Evolutionary conservation across 2,797 vertebrate genomes (phyloP).

Genomic region (Paedocypris micromegethes): DNA sequence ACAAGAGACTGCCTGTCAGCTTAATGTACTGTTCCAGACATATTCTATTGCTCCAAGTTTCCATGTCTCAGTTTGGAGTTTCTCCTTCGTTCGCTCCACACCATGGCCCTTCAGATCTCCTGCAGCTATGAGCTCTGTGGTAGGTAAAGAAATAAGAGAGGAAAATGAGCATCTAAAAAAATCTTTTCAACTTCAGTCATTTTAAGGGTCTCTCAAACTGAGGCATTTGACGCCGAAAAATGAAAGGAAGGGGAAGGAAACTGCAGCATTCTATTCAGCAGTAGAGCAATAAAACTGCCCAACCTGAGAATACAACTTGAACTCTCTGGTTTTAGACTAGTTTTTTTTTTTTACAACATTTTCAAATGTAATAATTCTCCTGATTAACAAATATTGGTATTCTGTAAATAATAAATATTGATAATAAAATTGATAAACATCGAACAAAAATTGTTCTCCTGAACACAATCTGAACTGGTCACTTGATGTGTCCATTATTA

Average conservation of each 20-base stretch:
- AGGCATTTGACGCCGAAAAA: constrained; percentile 56
- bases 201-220: constrained; percentile 56
- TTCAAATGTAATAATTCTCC: no score
- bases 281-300: constrained; percentile 46
- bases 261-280: constrained; percentile 53
- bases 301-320: background rate
- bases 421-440: no score
- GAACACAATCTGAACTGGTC: no score
- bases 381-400: no score
- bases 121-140: constrained; percentile 57
- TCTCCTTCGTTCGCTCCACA: constrained; percentile 22
- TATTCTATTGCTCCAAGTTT: constrained; percentile 46
- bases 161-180: constrained; percentile 42
- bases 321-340: no score
- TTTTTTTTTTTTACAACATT: no score
- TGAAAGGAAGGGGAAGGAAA: constrained; percentile 47
- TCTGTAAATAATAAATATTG: no score
- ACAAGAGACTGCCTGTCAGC: constrained; percentile 50
- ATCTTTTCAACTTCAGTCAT: constrained; percentile 57
- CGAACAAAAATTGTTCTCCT: no score
- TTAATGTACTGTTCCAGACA: constrained; percentile 47
- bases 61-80: constrained; percentile 37
- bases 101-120: constrained; percentile 45
- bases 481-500: no score
- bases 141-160: constrained; percentile 54